phyloP scores from a whole-genome alignment of 2,797 vertebrate species.

The Gobio occitaniae region DNA sequence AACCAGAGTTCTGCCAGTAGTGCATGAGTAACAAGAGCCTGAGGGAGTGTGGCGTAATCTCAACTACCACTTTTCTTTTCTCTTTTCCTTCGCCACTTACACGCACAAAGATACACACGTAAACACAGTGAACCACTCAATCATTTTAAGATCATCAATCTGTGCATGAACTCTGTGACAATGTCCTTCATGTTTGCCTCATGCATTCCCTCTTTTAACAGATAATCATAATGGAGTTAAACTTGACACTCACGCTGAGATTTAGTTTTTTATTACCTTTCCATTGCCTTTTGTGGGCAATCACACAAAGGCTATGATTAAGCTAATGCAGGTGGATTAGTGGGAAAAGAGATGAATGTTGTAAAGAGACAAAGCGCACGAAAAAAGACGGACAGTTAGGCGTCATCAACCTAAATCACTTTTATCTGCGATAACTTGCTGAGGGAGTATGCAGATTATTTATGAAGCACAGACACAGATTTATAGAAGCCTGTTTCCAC shows the following conservation, averaged over 20 bases:
- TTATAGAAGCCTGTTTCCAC: background rate
- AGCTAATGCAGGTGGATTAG: conserved; percentile 37
- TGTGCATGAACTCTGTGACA: conserved; percentile 64
- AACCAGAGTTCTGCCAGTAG: conserved; percentile 75
- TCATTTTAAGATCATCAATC: conserved; percentile 71
- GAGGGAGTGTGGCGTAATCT: conserved; percentile 82
- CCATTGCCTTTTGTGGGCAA: conserved; percentile 22
- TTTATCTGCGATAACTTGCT: background rate
- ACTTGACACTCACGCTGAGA: background rate
- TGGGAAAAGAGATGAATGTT: conserved; percentile 24
- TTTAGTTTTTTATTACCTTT: conserved; percentile 19
- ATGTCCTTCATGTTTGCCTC: background rate
- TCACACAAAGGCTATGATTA: conserved; percentile 35
- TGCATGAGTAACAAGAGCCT: conserved; percentile 82
- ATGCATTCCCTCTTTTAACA: background rate
- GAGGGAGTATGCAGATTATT: background rate
- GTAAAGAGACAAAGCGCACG: conserved; percentile 17
- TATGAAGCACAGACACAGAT: background rate
- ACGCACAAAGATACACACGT: conserved; percentile 54
- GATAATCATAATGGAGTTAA: conserved; percentile 2
- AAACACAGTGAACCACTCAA: conserved; percentile 57
- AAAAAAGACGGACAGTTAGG: conserved; percentile 10
- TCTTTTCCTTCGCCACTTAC: conserved; percentile 66
- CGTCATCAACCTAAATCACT: background rate
- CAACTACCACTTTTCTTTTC: conserved; percentile 72